Evolutionary conservation across 35 echinoderm and acorn worm genomes (phyloP), one percentile per base, ranked within the genome.

Genomic region (Apostichopus californicus): DNA sequence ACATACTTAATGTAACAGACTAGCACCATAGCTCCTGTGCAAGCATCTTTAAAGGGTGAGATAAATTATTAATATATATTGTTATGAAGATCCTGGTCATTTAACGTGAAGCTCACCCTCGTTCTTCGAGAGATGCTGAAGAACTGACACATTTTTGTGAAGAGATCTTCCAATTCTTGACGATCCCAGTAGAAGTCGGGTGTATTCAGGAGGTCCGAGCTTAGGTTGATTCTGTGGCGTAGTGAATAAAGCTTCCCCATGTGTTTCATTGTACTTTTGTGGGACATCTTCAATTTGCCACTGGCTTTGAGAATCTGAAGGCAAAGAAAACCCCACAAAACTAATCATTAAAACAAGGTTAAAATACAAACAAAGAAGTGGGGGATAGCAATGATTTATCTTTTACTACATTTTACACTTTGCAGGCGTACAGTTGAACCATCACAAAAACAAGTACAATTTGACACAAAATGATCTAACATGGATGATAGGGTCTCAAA

Each of bases 101-200:
- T 12, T 61, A 61, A 61, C 12, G 6, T 75, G 15, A 75, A 75
- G 68, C 78, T 90, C 84, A 96, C 97, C 59, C 92, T 96, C n/a
- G 97, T 99, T 90, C 97, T 94, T 79, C 93, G 89, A 8, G 85
- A 25, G 12, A 99, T 95, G 86, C 95, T 99, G n/a, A 96, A 83
- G 63, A 96, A 96, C 11, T 93, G 88, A 84, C 97, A 99, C 58
- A 91, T 99, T 78, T 94, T 96, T 26, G 81, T 93, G 83, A 94
- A 99, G 52, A 99, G 53, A 52, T 73, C 64, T 54, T 99, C 97
- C 66, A 99, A 78, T 68, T 93, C 66, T 3, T 99, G 95, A 60
- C 97, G 70, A 78, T 99, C 95, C 97, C 97, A 99, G 85, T 99
- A 99, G 87, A 99, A 99, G 92, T 99, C 97, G 5, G 97, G 95